Percentiles rank a stretch among this genome's conserved stretches.
These are phyloP conservation scores for Myotis brandtii DNA, from an alignment of 2,113 vertebrate species.

Conservation along the genomic window DNA sequence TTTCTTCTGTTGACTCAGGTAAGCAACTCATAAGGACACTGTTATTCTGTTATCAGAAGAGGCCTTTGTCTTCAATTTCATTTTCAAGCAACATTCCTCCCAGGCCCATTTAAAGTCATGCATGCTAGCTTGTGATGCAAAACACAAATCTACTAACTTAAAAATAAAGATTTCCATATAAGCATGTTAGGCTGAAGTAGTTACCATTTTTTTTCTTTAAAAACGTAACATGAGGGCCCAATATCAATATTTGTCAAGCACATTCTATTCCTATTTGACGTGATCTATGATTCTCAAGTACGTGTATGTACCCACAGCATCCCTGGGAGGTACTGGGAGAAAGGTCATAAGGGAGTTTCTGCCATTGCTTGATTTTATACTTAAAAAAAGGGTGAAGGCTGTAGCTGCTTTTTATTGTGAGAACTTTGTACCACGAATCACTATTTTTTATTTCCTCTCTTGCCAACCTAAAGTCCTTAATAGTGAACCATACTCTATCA, in stretches of 20 bases:
- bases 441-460: conserved; percentile 21
- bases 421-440: conserved; percentile 41
- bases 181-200: neutral
- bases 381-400: neutral
- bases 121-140: neutral
- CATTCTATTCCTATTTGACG: neutral
- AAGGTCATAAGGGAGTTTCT: neutral
- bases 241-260: neutral
- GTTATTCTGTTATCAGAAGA: neutral
- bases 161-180: neutral
- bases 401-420: neutral
- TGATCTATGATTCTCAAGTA: neutral
- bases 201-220: neutral
- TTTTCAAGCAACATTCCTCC: neutral
- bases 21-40: neutral
- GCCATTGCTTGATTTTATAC: neutral
- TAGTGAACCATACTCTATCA: conserved; percentile 32
- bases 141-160: neutral
- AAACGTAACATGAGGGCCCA: neutral
- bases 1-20: neutral
- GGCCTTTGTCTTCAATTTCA: neutral
- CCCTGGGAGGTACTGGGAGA: neutral
- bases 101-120: neutral
- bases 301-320: neutral
- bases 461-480: neutral